These are phyloP conservation scores for Leptobrachium leishanense DNA, from an alignment of 2,113 vertebrate species.

Conservation along the genomic window DNA sequence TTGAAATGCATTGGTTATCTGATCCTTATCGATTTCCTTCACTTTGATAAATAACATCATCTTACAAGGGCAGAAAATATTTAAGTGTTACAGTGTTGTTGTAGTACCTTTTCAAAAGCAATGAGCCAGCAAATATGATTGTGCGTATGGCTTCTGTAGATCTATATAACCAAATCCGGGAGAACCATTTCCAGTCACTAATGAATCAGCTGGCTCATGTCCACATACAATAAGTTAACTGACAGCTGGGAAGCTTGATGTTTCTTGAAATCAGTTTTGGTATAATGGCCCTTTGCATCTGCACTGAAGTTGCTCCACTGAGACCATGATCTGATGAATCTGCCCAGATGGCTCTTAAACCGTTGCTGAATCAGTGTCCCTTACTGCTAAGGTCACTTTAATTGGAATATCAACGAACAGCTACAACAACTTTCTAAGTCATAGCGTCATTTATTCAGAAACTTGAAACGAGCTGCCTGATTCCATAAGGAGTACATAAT, in stretches of 20 bases:
- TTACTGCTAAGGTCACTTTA: constrained; percentile 47
- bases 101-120: background rate
- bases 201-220: constrained; percentile 16
- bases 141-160: background rate
- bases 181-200: constrained; percentile 9
- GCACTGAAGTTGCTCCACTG: constrained; percentile 35
- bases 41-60: too few species aligned
- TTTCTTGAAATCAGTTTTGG: constrained; percentile 41
- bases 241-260: constrained; percentile 38
- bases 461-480: too few species aligned
- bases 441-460: too few species aligned
- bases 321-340: constrained; percentile 46
- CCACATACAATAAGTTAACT: constrained; percentile 40
- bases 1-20: too few species aligned
- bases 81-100: too few species aligned
- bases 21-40: background rate
- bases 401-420: constrained; percentile 31
- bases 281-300: constrained; percentile 37
- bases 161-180: background rate
- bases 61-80: too few species aligned
- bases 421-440: background rate
- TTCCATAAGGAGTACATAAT: too few species aligned
- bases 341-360: constrained; percentile 47
- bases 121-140: background rate
- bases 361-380: constrained; percentile 42